phyloP scores from a whole-genome alignment of 2,113 vertebrate genomes.

The Turnix velox region DNA sequence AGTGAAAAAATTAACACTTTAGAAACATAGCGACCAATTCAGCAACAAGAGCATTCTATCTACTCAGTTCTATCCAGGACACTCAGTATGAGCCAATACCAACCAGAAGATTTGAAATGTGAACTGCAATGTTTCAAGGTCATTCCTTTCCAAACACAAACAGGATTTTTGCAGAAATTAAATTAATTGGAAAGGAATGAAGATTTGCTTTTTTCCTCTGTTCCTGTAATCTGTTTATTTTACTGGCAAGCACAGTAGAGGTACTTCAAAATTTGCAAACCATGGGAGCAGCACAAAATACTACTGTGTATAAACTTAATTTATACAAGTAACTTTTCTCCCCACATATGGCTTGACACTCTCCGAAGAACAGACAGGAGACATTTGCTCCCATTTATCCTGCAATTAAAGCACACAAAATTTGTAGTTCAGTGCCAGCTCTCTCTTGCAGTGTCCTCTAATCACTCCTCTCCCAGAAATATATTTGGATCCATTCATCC shows the following conservation, averaged over 20 bases:
- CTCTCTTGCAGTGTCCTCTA: background rate
- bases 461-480: background rate
- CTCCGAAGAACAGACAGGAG: background rate
- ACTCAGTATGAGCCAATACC: background rate
- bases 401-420: background rate
- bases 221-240: background rate
- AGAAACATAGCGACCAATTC: background rate
- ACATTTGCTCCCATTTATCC: background rate
- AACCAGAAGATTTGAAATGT: background rate
- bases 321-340: background rate
- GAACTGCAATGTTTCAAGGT: conserved; percentile 2
- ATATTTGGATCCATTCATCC: fast-evolving
- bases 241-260: background rate
- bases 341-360: background rate
- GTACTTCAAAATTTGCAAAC: background rate
- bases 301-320: background rate
- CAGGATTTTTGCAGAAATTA: background rate
- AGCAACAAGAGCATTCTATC: background rate
- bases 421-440: background rate
- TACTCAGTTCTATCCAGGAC: background rate
- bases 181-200: background rate
- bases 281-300: background rate
- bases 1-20: background rate
- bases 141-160: background rate
- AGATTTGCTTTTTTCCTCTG: background rate